Evolutionary conservation across 2,888 invertebrate genomes (phyloP).

Genomic region (Copidosoma aretas): DNA sequence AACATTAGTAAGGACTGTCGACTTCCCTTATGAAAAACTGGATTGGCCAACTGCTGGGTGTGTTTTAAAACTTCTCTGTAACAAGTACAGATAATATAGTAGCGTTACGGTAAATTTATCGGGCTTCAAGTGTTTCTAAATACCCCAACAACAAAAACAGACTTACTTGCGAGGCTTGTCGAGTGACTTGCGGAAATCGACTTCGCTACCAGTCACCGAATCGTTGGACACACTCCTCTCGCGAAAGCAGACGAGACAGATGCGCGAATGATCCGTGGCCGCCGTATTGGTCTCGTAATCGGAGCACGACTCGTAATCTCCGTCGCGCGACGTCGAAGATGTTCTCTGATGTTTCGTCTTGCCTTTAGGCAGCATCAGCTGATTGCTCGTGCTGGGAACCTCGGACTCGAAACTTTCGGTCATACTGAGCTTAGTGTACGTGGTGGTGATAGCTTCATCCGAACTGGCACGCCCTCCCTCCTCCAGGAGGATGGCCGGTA

Average conservation of each 20-base stretch:
- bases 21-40: slow-evolving; percentile 79
- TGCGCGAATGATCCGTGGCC: slow-evolving; percentile 51
- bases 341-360: slow-evolving; percentile 31
- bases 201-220: slow-evolving; percentile 29
- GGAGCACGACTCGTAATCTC: slow-evolving; percentile 53
- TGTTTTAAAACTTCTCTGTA: slow-evolving; percentile 69
- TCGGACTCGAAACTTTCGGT: slow-evolving; percentile 30
- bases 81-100: no score
- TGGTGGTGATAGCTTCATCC: no score
- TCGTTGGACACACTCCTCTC: slow-evolving; percentile 46
- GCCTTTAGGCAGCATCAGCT: background rate
- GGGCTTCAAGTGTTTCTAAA: no score
- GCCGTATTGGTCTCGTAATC: slow-evolving; percentile 48
- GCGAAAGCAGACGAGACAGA: slow-evolving; percentile 55
- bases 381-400: slow-evolving; percentile 17
- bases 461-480: slow-evolving; percentile 3
- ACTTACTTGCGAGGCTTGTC: slow-evolving; percentile 52
- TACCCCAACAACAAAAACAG: no score
- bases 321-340: slow-evolving; percentile 42
- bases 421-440: slow-evolving; percentile 20
- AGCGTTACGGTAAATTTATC: no score
- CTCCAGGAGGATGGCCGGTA: slow-evolving; percentile 32
- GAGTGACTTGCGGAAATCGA: slow-evolving; percentile 45
- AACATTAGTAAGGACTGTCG: slow-evolving; percentile 80
- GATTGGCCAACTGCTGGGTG: slow-evolving; percentile 78